These are phyloP conservation scores for Trichosurus vulpecula DNA, from an alignment of 2,797 vertebrate genomes.

Conservation along the genomic window DNA sequence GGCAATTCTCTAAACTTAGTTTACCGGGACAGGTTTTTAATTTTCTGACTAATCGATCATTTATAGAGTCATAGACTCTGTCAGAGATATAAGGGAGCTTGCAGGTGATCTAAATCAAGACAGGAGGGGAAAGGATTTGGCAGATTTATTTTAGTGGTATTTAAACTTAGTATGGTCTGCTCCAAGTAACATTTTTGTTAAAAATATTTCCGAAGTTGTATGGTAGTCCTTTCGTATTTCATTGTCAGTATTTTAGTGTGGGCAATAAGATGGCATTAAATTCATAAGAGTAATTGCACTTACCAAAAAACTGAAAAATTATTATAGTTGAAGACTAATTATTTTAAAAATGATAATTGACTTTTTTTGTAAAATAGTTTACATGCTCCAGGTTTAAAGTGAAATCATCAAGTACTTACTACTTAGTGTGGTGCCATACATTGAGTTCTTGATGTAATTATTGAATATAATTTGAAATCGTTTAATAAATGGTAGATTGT, in stretches of 20 bases:
- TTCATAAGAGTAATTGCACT: neutral
- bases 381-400: neutral
- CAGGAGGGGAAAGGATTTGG: neutral
- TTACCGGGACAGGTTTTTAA: neutral
- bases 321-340: neutral
- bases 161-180: neutral
- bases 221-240: too few species aligned
- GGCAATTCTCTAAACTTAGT: neutral
- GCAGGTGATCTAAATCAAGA: neutral
- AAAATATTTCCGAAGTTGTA: too few species aligned
- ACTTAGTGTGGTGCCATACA: neutral
- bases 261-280: neutral
- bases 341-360: neutral
- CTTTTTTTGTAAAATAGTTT: neutral
- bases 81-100: neutral
- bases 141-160: neutral
- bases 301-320: neutral
- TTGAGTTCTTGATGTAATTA: neutral
- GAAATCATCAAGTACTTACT: neutral
- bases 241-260: neutral
- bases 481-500: conserved; percentile 6
- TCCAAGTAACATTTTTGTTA: neutral
- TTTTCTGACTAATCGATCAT: neutral
- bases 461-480: conserved; percentile 15
- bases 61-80: neutral